Conservation (phyloP, 2,797 vertebrate genomes). For the Clamator glandarius region DNA sequence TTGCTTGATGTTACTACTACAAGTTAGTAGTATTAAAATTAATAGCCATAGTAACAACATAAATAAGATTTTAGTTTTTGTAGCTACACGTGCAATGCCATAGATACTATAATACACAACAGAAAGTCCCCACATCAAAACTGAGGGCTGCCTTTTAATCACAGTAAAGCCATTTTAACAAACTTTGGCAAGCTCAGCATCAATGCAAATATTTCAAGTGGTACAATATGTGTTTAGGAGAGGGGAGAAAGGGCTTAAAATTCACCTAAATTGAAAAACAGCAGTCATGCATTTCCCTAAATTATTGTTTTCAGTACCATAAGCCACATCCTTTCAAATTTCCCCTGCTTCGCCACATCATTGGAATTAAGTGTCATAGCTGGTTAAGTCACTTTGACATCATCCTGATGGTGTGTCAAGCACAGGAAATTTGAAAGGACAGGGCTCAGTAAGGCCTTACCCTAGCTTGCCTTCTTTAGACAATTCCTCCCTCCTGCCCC, state of each 20-base stretch:
- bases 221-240: conserved; percentile 18
- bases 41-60: not conserved
- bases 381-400: conserved; percentile 36
- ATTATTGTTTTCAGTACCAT: conserved; percentile 45
- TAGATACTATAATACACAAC: not conserved
- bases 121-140: not conserved
- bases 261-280: conserved; percentile 60
- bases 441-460: conserved; percentile 27
- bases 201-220: conserved; percentile 30
- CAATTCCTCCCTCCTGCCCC: not conserved
- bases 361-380: conserved; percentile 67
- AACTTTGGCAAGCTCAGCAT: conserved; percentile 3
- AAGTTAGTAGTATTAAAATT: not conserved
- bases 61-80: not conserved
- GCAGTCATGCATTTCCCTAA: conserved; percentile 51
- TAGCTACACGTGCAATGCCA: not conserved
- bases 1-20: not conserved
- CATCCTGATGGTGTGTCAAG: conserved; percentile 63
- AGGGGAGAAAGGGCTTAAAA: conserved; percentile 28
- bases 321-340: conserved; percentile 58
- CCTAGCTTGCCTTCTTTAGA: conserved; percentile 12
- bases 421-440: conserved; percentile 60
- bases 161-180: not conserved
- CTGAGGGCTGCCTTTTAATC: not conserved
- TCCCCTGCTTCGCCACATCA: conserved; percentile 45